Evolutionary conservation across 37 sponge, comb jelly and placozoan species (phyloP), one percentile per base, ranked within the genome.

Genomic region (Chondrilla cf. caribensis): DNA sequence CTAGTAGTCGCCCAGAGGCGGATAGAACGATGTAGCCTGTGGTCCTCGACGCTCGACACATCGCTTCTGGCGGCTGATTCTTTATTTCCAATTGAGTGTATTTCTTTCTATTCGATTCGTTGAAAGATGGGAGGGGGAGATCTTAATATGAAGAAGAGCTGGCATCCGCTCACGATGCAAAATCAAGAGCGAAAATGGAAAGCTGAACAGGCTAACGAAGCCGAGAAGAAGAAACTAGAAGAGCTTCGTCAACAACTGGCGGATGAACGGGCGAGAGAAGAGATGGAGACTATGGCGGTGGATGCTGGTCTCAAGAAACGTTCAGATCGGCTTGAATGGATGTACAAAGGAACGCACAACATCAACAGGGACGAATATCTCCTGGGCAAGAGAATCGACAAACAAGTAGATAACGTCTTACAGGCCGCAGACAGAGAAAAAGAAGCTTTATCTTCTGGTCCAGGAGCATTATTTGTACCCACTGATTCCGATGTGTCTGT

Each of bases 81-180:
- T n/a, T n/a, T n/a, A n/a, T n/a, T n/a, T n/a, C n/a, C n/a, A n/a
- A n/a, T n/a, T n/a, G n/a, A n/a, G n/a, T n/a, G n/a, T n/a, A n/a
- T n/a, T n/a, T n/a, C n/a, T n/a, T n/a, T n/a, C n/a, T n/a, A n/a
- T n/a, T n/a, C n/a, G n/a, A 60, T 26, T 67, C 68, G 29, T 33
- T 3, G 17, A 33, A 40, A 39, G 47, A 92, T 92, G 93, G 93
- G 93, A 17, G 93, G 93, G 38, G 93, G 93, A 79, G 93, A 92
- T 54, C 55, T 92, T 68, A 92, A 92, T 66, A 41, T 92, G 77
- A 95, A 95, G 81, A 95, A 95, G 86, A 89, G 93, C 71, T 91
- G 87, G 86, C 95, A 95, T 84, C 95, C 95, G 24, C 82, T 71
- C 60, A 95, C 95, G 11, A 83, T 87, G 68, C 75, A 86, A 17